These are phyloP conservation scores for Phocoena sinus DNA, from an alignment of 2,113 vertebrate species.

Conservation along the genomic window DNA sequence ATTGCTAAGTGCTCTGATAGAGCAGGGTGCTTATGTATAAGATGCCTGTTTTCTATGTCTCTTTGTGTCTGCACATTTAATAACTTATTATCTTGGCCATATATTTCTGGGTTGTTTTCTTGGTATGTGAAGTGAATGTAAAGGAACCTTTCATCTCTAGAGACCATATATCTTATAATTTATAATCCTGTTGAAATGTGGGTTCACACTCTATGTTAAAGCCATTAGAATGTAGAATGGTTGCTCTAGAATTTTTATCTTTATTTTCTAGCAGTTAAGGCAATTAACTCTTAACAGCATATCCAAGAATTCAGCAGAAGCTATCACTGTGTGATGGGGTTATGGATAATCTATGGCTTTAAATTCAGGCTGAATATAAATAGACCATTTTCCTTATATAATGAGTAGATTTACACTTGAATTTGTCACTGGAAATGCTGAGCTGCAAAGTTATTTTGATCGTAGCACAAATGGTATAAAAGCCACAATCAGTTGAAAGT, in stretches of 20 bases:
- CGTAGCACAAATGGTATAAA: neutral
- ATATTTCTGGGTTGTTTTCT: constrained; percentile 15
- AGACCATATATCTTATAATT: neutral
- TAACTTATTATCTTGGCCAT: neutral
- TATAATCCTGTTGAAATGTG: neutral
- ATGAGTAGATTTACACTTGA: neutral
- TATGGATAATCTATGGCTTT: constrained; percentile 14
- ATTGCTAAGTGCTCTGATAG: neutral
- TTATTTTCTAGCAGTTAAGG: constrained; percentile 23
- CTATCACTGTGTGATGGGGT: neutral
- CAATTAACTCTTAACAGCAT: neutral
- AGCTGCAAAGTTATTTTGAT: constrained; percentile 7
- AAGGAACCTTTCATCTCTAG: neutral
- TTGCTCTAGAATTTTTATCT: neutral
- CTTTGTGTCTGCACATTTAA: neutral
- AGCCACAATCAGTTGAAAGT: neutral
- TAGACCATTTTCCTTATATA: constrained; percentile 14
- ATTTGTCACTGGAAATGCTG: constrained; percentile 38
- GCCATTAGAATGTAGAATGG: constrained; percentile 1
- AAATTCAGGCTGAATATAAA: constrained; percentile 22
- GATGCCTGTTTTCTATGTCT: neutral
- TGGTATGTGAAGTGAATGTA: neutral
- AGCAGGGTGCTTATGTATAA: neutral
- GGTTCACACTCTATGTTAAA: neutral
- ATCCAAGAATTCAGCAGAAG: neutral